Evolutionary conservation across 2,113 vertebrate genomes (phyloP).

Genomic region (Terrapene triunguis): DNA sequence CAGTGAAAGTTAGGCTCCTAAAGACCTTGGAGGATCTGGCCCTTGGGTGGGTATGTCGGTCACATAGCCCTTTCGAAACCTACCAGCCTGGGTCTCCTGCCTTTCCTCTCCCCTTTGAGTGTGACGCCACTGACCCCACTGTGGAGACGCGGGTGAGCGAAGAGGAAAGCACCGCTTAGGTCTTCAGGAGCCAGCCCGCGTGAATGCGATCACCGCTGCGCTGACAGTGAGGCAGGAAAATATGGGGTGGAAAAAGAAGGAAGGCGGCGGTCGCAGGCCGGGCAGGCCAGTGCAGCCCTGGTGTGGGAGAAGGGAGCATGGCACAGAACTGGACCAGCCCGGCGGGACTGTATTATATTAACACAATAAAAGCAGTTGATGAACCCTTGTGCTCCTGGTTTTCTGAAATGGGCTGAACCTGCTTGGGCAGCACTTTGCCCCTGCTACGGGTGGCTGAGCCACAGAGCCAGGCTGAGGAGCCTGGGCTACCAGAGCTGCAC

Average conservation of each 20-base stretch:
- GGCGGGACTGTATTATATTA: conserved; percentile 37
- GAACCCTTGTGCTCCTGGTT: not conserved
- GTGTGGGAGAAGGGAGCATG: not conserved
- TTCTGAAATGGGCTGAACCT: not conserved
- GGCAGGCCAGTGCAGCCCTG: too few species aligned
- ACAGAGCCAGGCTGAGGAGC: too few species aligned
- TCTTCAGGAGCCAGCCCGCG: not conserved
- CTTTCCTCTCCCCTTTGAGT: not conserved
- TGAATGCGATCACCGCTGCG: not conserved
- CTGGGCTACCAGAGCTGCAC: not conserved
- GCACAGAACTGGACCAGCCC: not conserved
- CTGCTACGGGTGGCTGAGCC: too few species aligned
- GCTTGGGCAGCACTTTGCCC: too few species aligned
- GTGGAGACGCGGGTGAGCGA: not conserved
- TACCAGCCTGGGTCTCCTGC: not conserved
- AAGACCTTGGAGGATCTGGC: not conserved
- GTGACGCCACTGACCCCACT: not conserved
- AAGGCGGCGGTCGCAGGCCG: not conserved
- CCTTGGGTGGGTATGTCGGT: too few species aligned
- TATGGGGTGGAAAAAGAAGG: too few species aligned
- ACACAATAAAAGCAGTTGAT: conserved; percentile 66
- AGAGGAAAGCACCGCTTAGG: not conserved
- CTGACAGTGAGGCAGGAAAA: too few species aligned
- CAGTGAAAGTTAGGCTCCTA: not conserved
- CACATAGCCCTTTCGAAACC: not conserved